Base-by-base conservation (phyloP, 2,113 vertebrate species). In the Spilogale gracilis region DNA sequence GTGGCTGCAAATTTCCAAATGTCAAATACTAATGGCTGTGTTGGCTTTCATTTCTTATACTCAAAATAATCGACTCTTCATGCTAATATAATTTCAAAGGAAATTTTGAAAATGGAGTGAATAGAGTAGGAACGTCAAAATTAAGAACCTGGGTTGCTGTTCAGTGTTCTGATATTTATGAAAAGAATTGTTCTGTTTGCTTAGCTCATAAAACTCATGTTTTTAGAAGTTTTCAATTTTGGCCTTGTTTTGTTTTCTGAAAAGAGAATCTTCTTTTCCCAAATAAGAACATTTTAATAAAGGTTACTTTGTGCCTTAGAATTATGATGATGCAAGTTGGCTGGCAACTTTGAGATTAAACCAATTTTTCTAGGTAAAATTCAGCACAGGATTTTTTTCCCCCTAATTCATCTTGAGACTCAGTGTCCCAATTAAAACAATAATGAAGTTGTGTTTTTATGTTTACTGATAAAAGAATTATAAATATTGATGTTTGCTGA, bases 1-100 rank as follows among this genome's bases (percentile, higher is more conserved):
- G 86, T 91, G 86, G 56, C 65, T 21, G 79, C 32, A 96, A 93
- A 93, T 91, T 61, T 78, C 56, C 92, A 97, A 98, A 96, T 98
- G 92, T 97, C 91, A 96, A 88, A 81, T 88, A 73, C 74, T 69
- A 90, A 65, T 2, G 32, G 48, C 92, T 89, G 43, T 65, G 58
- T 76, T 78, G 67, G 54, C 82, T 91, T 85, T 91, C 25, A 61
- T 88, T 95, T 94, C 43, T 86, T 50, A 32, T 21, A 84, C 52
- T 89, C 60, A 73, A 96, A 97, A 86, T 84, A 96, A 67, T 93
- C 94, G 88, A 78, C 82, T 89, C 54, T 91, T 58, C 61, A 78
- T 21, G 83, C 32, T 89, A 96, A 91, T 67, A 86, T 45, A 11
- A 76, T 95, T 95, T 92, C 82, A 96, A 97, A 96, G 67, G 92